These are phyloP conservation scores for Scolopax rusticola DNA, from an alignment of 2,797 vertebrate genomes.

Conservation along the genomic window DNA sequence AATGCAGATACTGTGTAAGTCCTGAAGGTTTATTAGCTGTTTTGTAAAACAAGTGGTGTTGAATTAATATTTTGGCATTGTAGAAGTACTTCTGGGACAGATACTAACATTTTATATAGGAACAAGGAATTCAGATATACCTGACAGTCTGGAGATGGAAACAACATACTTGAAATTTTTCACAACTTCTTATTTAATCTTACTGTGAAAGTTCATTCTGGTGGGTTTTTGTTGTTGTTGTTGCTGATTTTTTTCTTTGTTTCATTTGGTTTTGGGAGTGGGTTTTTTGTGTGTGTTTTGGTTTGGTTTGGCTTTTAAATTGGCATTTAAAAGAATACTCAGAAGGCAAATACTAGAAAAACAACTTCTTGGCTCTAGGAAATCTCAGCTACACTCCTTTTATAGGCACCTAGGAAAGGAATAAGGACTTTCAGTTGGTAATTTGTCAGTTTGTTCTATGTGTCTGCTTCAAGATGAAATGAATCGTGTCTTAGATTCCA, in stretches of 20 bases:
- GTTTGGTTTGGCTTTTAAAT: too few species aligned
- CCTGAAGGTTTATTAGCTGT: constrained; percentile 5
- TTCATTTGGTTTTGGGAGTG: too few species aligned
- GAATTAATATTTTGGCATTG: neutral
- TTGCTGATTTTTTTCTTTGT: too few species aligned
- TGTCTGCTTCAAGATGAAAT: neutral
- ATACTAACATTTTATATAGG: neutral
- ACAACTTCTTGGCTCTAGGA: too few species aligned
- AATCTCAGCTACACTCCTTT: neutral
- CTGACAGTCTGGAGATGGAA: neutral
- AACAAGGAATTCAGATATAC: neutral
- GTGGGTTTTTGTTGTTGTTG: too few species aligned
- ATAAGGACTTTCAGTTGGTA: neutral
- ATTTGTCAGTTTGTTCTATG: neutral
- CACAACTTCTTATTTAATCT: neutral
- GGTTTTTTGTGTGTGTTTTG: too few species aligned
- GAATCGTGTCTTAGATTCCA: neutral
- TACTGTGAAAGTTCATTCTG: too few species aligned
- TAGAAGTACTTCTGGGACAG: neutral
- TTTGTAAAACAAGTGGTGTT: neutral
- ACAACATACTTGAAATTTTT: neutral
- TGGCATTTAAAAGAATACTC: too few species aligned
- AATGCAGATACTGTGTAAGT: constrained; percentile 73
- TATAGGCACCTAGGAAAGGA: neutral
- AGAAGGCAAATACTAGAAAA: too few species aligned